A percentile compares a stretch with the other conserved stretches of the same genome.
Conservation (phyloP, 2,113 vertebrate species). For the Agapornis roseicollis region DNA sequence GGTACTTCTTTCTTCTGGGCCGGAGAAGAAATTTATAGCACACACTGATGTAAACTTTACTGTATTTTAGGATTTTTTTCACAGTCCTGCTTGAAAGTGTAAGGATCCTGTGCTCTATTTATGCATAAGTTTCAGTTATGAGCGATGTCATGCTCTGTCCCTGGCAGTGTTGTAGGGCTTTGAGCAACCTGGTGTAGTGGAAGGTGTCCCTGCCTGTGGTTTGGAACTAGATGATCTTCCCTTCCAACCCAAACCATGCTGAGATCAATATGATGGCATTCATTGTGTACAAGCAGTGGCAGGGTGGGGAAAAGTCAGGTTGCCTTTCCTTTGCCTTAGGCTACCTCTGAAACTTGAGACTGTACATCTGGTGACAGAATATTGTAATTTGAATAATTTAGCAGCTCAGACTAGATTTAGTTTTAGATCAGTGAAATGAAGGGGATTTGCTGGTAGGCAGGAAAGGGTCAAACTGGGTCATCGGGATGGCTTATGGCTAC, state of each 20-base stretch:
- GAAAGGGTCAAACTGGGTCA: not conserved
- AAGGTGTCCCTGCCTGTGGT: not conserved
- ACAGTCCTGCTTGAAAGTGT: not conserved
- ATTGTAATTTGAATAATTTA: not conserved
- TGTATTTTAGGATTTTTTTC: not conserved
- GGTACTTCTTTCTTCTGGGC: not conserved
- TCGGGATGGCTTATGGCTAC: not conserved
- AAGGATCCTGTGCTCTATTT: not conserved
- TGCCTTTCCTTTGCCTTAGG: not conserved
- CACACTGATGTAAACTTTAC: not conserved
- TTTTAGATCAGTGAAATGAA: slow-evolving; percentile 1
- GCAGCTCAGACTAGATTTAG: not conserved
- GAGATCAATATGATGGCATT: not conserved
- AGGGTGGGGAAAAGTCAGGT: not conserved
- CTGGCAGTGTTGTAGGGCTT: not conserved
- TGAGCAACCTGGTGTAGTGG: not conserved
- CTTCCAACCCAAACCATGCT: not conserved
- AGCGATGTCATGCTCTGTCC: not conserved
- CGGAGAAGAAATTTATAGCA: not conserved
- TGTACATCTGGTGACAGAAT: not conserved
- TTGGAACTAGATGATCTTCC: not conserved
- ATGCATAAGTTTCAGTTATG: accelerated
- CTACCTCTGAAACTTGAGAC: not conserved
- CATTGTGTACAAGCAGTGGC: accelerated
- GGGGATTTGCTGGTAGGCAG: not conserved